Base-by-base conservation (phyloP, 2,888 invertebrate species). In the Cantharis nigra region DNA sequence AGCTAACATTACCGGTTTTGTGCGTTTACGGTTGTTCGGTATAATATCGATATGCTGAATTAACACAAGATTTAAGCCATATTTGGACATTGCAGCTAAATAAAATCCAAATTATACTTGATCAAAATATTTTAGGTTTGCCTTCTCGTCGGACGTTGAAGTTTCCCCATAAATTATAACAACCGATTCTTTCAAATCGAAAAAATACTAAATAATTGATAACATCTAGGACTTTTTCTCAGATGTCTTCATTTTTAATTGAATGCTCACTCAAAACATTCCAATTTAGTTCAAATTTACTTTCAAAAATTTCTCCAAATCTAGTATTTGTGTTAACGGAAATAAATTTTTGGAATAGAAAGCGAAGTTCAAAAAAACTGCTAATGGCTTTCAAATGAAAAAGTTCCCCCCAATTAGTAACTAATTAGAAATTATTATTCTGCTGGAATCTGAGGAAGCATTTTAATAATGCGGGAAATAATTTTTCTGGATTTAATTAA, bases 1-100 rank as follows among this genome's bases (percentile, higher is more conserved):
- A 67, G 65, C 65, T 26, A 67, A 74, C 74, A 74, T 78, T 71
- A 74, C 76, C 74, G 78, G 76, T 78, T 78, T 65, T 76, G 78
- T 71, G 62, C 73, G 69, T 76, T 78, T 74, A 69, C 76, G 76
- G 76, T 49, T 70, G 26, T 75, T 75, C 69, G 65, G 70, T 23
- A 70, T 74, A 75, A 70, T 78, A 78, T 78, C 72, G 75, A 72
- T 78, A 70, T 75, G 72, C 28, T 71, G 71, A 63, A 70, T 74
- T 64, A 71, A 67, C 49, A 14, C 63, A 28, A 69, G 62, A 14
- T 67, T 67, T 67, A 64, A 49, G 13, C 73, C 69, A 16, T 73
- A 63, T 62, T 64, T 30, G 72, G 14, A 63, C 28, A 69, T 30
- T 33, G 33, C 33, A 18, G 18, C 18, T 18, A 33, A 70, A 33